Base-by-base conservation (phyloP, 2,888 invertebrate genomes). In the Caenorhabditis wallacei region DNA sequence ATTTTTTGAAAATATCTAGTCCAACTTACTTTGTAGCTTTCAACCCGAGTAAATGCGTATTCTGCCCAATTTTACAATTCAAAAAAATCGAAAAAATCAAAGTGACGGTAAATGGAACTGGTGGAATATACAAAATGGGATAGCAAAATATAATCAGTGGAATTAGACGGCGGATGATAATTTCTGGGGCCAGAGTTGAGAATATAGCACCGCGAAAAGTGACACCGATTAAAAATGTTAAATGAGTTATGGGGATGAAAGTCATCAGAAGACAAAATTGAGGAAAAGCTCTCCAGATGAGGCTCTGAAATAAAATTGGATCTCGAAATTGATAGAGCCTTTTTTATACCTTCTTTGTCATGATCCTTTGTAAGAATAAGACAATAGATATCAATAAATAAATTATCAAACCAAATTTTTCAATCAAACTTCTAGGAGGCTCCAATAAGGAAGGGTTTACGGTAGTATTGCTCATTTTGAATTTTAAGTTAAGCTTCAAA, bases 191-290 rank as follows among this genome's bases (percentile, higher is more conserved):
- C 30, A 35, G 11, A 20, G 40, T 26, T 7, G 43, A 22, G 11
- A 43, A 56, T 7, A 56, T n/a, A 10, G 24, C 5, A 1, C 26
- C 24, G 24, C 22, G 56, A 22, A 56, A 43, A 30, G 69, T 56
- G n/a, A n/a, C 18, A 11, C 22, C 4, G 10, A 71, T 11, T n/a
- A 71, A 22, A 11, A 71, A 22, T 13, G 61, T 20, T 1, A 54
- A 22, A 30, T 72, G 72, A 24, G 53, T 26, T 26, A 72, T 35
- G 0, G 72, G 72, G 1, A 54, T 16, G 16, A 72, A 43, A 10
- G 54, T 30, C 72, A 72, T 72, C 7, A 54, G 30, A 10, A 72
- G 11, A 16, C 72, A 72, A 26, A 72, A 72, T 13, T 72, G 43
- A 13, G 63, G 72, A 37, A 61, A 72, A 18, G 20, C 20, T 16